Base-by-base conservation (phyloP, 92 coral and sea anemone species). In the Paramuricea clavata region DNA sequence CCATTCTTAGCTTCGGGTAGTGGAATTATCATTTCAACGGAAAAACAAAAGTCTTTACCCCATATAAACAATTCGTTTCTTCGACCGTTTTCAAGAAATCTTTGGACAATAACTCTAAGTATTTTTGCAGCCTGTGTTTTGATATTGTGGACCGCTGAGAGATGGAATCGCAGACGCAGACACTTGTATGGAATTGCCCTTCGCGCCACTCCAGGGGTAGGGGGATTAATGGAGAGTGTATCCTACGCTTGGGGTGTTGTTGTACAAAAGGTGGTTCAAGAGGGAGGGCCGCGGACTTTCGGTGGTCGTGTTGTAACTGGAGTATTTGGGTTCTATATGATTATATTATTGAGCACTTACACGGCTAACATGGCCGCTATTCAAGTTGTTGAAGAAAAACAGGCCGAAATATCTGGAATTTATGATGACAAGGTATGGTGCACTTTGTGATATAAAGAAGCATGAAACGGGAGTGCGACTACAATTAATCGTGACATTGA, bases 291-390 rank as follows among this genome's bases (percentile, higher is more conserved):
- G 76, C 83, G 76, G 86, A 90, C 98, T 0, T 83, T 82, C 36
- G 89, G 98, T 16, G 98, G 94, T 49, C 95, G 98, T 16, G 88
- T 86, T 75, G 87, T 95, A 13, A 92, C 94, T 93, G 95, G 93
- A 56, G 85, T 91, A 9, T 93, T 91, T 3, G 93, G 95, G 65
- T 94, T 90, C 81, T 95, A 94, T 12, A 95, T 91, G 5, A 65
- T 95, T n/a, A 95, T 94, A 11, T 67, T 95, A 21, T 71, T 93
- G 10, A 94, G 98, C 54, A 92, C 98, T 19, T 95, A 95, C 83
- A 95, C 98, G 4, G 98, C 98, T 16, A 95, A 95, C 74, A 73
- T 95, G 47, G 90, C 95, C 6, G 98, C 95, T 3, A 94, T 97
- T 21, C 94, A 94, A 12, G 93, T 95, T 34, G 89, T 92, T 31